These are phyloP conservation scores for Acleris cristana DNA, from an alignment of 2,888 invertebrate genomes.

Conservation along the genomic window DNA sequence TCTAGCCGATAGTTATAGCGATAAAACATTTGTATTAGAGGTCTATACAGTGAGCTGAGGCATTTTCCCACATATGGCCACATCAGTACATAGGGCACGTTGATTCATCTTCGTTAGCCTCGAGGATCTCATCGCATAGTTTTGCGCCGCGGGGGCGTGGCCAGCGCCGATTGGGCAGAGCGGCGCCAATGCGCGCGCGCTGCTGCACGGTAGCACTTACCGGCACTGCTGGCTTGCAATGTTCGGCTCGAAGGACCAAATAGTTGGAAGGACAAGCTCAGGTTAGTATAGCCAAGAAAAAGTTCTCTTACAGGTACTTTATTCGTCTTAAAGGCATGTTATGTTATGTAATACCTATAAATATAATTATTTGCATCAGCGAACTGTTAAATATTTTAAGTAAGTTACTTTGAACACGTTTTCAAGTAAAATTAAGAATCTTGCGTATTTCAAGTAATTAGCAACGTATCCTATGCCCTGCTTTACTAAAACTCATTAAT, in stretches of 20 bases:
- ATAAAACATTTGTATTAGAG: background rate
- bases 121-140: conserved; percentile 32
- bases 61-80: conserved; percentile 1
- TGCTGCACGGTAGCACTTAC: conserved; percentile 67
- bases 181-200: conserved; percentile 80
- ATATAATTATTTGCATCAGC: too few species aligned
- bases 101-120: conserved; percentile 30
- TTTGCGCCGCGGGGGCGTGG: conserved; percentile 64
- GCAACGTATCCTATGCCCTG: too few species aligned
- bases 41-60: background rate
- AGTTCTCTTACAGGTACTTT: too few species aligned
- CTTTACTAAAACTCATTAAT: too few species aligned
- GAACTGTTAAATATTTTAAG: too few species aligned
- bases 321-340: too few species aligned
- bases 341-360: too few species aligned
- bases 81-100: conserved; percentile 23
- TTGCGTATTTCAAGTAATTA: too few species aligned
- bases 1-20: background rate
- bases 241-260: conserved; percentile 17
- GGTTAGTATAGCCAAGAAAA: too few species aligned
- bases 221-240: conserved; percentile 35
- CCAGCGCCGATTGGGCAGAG: conserved; percentile 69
- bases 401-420: too few species aligned
- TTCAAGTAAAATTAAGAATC: too few species aligned
- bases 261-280: too few species aligned